These are phyloP conservation scores for Lochmaea crataegi DNA, from an alignment of 2,888 invertebrate species.

Conservation along the genomic window DNA sequence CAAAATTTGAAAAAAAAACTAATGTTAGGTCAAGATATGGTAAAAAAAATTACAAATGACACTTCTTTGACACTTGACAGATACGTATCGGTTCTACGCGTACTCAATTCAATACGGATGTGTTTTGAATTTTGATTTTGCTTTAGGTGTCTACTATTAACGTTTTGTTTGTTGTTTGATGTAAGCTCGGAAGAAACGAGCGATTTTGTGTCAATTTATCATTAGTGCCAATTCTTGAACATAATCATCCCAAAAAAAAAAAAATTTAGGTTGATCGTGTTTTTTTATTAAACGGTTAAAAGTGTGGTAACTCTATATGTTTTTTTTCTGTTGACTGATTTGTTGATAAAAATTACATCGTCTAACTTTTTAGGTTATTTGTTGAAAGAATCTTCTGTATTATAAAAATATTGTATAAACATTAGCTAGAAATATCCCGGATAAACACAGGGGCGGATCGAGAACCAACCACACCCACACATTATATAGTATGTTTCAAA, in stretches of 20 bases:
- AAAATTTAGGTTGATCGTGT: constrained; percentile 20
- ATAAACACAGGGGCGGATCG: background rate
- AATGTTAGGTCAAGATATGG: no score
- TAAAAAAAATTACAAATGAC: no score
- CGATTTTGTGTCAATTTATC: constrained; percentile 27
- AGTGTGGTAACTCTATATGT: constrained; percentile 15
- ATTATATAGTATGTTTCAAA: no score
- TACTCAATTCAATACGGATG: no score
- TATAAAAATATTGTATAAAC: background rate
- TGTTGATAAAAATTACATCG: constrained; percentile 17
- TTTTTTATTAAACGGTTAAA: background rate
- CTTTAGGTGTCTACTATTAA: background rate
- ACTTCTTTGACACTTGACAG: no score
- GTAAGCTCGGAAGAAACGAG: background rate
- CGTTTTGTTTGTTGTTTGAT: background rate
- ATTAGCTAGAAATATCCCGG: background rate
- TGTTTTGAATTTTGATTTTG: no score
- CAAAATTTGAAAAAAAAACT: no score
- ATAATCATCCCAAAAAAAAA: constrained; percentile 27
- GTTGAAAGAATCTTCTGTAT: constrained; percentile 13
- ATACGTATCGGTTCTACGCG: no score
- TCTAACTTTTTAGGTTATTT: constrained; percentile 22
- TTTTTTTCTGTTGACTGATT: constrained; percentile 20
- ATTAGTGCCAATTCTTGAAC: constrained; percentile 27
- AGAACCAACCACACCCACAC: background rate